A percentile compares a stretch with the other conserved stretches of the same genome.
Conservation (phyloP, 2,888 invertebrate species). For the Callyntrura guangdongensis region DNA sequence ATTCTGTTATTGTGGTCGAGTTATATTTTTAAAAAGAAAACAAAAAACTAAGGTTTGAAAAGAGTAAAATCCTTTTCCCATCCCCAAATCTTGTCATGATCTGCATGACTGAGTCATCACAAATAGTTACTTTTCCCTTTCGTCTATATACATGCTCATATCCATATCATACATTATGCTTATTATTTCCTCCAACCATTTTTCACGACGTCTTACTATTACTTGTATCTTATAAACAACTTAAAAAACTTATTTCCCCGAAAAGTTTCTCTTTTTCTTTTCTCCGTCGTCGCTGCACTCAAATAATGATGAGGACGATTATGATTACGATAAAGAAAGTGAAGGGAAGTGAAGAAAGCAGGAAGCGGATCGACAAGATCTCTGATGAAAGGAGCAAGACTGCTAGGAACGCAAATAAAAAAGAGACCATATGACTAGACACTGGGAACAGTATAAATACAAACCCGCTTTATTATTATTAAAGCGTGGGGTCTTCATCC, state of each 20-base stretch:
- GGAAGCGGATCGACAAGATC: slow-evolving; percentile 38
- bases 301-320: slow-evolving; percentile 19
- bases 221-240: slow-evolving; percentile 12
- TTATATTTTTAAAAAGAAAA: no score
- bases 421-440: not conserved
- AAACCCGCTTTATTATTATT: not conserved
- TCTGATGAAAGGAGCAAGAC: slow-evolving; percentile 34
- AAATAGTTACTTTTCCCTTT: slow-evolving; percentile 42
- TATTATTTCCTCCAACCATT: not conserved
- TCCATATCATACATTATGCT: not conserved
- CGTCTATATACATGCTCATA: not conserved
- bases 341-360: slow-evolving; percentile 19
- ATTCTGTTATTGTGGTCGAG: no score
- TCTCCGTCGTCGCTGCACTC: not conserved
- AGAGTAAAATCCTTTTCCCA: slow-evolving; percentile 39
- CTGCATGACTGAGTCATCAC: slow-evolving; percentile 65
- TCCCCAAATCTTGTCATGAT: slow-evolving; percentile 53
- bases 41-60: slow-evolving; percentile 13
- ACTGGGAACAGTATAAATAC: not conserved
- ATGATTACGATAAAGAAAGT: slow-evolving; percentile 23
- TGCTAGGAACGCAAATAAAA: slow-evolving; percentile 15
- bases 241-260: not conserved
- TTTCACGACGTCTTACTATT: not conserved
- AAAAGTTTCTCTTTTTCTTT: not conserved
- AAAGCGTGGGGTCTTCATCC: not conserved